Conservation (phyloP, 1,140 invertebrate genomes). For the Drosophila saltans region DNA sequence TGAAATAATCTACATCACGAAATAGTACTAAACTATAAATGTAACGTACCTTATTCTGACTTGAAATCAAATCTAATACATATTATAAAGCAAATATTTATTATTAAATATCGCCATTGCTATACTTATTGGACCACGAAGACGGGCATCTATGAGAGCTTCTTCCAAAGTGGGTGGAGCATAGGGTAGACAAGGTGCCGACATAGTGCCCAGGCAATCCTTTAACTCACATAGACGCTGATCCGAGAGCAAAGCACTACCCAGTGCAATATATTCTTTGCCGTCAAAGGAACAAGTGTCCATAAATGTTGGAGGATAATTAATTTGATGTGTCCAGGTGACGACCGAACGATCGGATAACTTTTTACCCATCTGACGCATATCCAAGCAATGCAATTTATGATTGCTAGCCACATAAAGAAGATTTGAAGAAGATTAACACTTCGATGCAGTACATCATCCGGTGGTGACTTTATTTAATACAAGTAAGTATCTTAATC, state of each 20-base stretch:
- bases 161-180: conserved; percentile 48
- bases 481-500: too few relatives aligned
- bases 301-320: conserved; percentile 49
- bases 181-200: conserved; percentile 47
- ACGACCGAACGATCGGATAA: conserved; percentile 55
- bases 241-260: conserved; percentile 39
- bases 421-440: conserved; percentile 44
- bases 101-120: conserved; percentile 48
- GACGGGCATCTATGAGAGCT: conserved; percentile 36
- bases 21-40: conserved; percentile 74
- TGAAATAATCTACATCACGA: conserved; percentile 32
- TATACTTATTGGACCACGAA: conserved; percentile 33
- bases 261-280: conserved; percentile 55
- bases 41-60: conserved; percentile 75
- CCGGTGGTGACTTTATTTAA: too few relatives aligned
- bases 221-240: conserved; percentile 58
- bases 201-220: conserved; percentile 28
- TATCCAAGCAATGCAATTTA: conserved; percentile 63
- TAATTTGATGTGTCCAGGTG: conserved; percentile 72
- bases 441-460: conserved; percentile 27
- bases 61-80: conserved; percentile 70
- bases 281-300: conserved; percentile 36
- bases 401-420: conserved; percentile 71
- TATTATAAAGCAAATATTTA: conserved; percentile 72
- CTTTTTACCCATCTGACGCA: conserved; percentile 55